phyloP scores from a whole-genome alignment of 1,140 invertebrate species.

The Polypedilum pembai region DNA sequence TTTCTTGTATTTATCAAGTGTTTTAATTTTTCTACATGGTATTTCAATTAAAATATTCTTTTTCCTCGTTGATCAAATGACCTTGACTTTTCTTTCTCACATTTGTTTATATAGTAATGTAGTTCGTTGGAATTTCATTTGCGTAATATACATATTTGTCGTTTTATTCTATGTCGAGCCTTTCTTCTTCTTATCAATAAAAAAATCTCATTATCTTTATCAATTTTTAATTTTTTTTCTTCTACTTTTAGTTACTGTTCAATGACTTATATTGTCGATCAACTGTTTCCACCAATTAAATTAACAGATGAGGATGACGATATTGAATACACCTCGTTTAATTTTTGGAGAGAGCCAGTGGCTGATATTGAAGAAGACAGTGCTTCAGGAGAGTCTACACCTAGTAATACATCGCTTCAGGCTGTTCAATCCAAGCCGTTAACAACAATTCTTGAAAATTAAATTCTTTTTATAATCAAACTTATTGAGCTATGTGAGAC shows the following conservation, averaged over 20 bases:
- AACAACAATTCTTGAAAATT: slow-evolving; percentile 4
- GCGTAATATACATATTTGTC: too few relatives aligned
- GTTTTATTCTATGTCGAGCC: neutral
- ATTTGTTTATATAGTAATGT: neutral
- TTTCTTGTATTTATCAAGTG: too few relatives aligned
- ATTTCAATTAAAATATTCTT: too few relatives aligned
- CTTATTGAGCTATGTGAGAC: too few relatives aligned
- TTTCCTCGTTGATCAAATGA: too few relatives aligned
- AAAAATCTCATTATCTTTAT: too few relatives aligned
- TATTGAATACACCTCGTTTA: slow-evolving; percentile 80
- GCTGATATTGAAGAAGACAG: slow-evolving; percentile 40
- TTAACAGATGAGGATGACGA: slow-evolving; percentile 53
- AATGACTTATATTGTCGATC: slow-evolving; percentile 88
- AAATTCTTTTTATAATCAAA: neutral
- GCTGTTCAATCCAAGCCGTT: neutral
- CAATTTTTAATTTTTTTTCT: slow-evolving; percentile 1
- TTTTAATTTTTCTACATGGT: too few relatives aligned
- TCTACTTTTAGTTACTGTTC: slow-evolving; percentile 70
- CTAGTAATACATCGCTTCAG: neutral
- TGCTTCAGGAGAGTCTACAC: neutral
- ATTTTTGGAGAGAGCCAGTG: slow-evolving; percentile 86
- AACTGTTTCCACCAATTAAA: slow-evolving; percentile 74
- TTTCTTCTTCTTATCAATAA: too few relatives aligned
- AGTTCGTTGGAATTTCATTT: too few relatives aligned
- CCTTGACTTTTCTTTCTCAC: neutral